Conservation (phyloP, 2,888 invertebrate species). For the Oscheius sp. region DNA sequence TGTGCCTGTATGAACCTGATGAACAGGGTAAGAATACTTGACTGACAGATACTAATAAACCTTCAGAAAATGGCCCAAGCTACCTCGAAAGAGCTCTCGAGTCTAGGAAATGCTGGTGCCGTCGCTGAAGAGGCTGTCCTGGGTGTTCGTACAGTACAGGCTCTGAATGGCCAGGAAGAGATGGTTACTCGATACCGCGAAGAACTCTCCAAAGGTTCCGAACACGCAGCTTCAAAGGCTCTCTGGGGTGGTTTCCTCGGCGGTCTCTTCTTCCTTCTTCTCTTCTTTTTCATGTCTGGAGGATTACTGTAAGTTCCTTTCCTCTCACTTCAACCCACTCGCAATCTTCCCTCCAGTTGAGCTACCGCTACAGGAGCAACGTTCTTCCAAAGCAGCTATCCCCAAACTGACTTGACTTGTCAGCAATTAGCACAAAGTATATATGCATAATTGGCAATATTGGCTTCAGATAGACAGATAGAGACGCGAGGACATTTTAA, state of each 20-base stretch:
- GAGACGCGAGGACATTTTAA: too few relatives aligned
- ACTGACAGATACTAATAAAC: neutral
- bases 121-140: conserved; percentile 64
- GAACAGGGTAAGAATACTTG: conserved; percentile 42
- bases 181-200: conserved; percentile 57
- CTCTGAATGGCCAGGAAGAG: conserved; percentile 64
- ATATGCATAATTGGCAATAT: too few relatives aligned
- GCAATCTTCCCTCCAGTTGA: too few relatives aligned
- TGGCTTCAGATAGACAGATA: too few relatives aligned
- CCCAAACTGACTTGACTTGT: too few relatives aligned
- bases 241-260: conserved; percentile 63
- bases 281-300: conserved; percentile 56
- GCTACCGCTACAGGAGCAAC: too few relatives aligned
- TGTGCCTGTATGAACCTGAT: conserved; percentile 52
- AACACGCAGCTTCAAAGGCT: conserved; percentile 57
- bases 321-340: neutral
- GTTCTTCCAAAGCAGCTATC: too few relatives aligned
- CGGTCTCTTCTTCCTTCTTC: conserved; percentile 59
- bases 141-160: conserved; percentile 66
- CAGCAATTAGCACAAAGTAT: too few relatives aligned
- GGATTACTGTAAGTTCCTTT: conserved; percentile 52
- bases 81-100: conserved; percentile 54
- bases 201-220: conserved; percentile 51
- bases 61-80: conserved; percentile 56
- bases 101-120: conserved; percentile 61